Evolutionary conservation across 2,888 invertebrate genomes (phyloP), one percentile per base, ranked within the genome.

Genomic region (Leucophenga montana): DNA sequence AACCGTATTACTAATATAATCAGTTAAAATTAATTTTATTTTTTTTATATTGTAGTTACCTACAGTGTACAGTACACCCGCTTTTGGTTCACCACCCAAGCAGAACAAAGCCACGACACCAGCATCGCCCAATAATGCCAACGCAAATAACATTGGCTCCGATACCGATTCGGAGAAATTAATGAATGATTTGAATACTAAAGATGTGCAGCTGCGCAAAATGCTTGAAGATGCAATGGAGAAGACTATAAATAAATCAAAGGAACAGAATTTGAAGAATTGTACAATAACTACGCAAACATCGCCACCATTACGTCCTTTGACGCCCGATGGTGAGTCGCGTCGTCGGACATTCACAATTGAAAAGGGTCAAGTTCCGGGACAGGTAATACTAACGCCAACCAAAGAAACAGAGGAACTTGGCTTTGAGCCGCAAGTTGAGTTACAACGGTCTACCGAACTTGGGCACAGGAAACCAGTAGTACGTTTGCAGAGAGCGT

Each of bases 311-410:
- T n/a, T 16, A 50, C 18, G 16, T 50, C 16, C 6, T 1, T 13
- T 18, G n/a, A 50, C 50, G 16, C 18, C 50, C 1, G 16, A 27
- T 4, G 27, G 27, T 27, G 27, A 50, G 6, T 50, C 50, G 16
- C 50, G 18, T 1, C 46, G 53, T 0, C 67, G 44, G 5, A 85
- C 84, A 0, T 81, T 73, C 14, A 83, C 75, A 1, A 69, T 81
- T 13, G 73, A 78, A 66, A 68, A 71, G 20, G 82, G 84, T 0
- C 73, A 77, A 3, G 18, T 59, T 4, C 73, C 73, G 5, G 80
- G 75, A 0, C 82, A 83, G 6, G 33, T 85, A 13, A 16, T 77
- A 6, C 71, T 83, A 3, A 77, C 73, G 3, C 80, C 72, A 3
- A 71, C 73, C 0, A 31, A 67, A 46, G 16, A 39, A 33, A 11